These are phyloP conservation scores for Trinectes maculatus DNA, from an alignment of 2,113 vertebrate genomes.

Conservation along the genomic window DNA sequence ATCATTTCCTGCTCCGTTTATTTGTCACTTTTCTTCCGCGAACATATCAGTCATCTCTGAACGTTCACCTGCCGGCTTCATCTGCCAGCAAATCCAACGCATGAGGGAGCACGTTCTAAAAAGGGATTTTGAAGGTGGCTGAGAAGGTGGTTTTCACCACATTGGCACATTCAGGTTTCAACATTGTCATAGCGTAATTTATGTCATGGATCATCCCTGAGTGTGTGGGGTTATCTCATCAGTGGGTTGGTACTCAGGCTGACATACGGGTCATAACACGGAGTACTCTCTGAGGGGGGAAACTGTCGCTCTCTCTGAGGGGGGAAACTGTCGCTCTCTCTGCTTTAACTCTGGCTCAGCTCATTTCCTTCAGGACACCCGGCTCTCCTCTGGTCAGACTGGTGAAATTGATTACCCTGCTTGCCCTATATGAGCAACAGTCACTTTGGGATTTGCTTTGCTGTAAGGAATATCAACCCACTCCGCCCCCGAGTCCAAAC, in stretches of 20 bases:
- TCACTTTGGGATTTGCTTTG: conserved; percentile 79
- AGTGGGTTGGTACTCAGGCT: neutral
- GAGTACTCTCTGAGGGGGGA: conserved; percentile 13
- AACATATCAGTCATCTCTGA: neutral
- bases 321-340: conserved; percentile 27
- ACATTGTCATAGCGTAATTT: neutral
- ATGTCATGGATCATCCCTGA: conserved; percentile 1
- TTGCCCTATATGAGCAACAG: conserved; percentile 72
- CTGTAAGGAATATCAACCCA: conserved; percentile 69
- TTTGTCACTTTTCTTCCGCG: neutral
- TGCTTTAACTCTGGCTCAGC: conserved; percentile 36
- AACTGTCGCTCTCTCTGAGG: conserved; percentile 16
- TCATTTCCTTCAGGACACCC: conserved; percentile 54
- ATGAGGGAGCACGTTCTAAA: neutral
- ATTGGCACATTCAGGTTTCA: no score
- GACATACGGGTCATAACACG: conserved; percentile 5
- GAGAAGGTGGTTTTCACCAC: neutral
- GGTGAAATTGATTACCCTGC: conserved; percentile 74
- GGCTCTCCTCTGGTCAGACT: conserved; percentile 45
- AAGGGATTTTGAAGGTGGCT: neutral
- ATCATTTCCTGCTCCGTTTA: conserved; percentile 1
- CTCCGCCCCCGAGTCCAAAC: conserved; percentile 70
- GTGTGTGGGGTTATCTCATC: neutral
- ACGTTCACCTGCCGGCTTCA: neutral
- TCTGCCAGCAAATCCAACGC: neutral